Percentiles rank a stretch among this genome's conserved stretches.
These are phyloP conservation scores for Epistrophe eligans DNA, from an alignment of 2,888 invertebrate genomes.

Conservation along the genomic window DNA sequence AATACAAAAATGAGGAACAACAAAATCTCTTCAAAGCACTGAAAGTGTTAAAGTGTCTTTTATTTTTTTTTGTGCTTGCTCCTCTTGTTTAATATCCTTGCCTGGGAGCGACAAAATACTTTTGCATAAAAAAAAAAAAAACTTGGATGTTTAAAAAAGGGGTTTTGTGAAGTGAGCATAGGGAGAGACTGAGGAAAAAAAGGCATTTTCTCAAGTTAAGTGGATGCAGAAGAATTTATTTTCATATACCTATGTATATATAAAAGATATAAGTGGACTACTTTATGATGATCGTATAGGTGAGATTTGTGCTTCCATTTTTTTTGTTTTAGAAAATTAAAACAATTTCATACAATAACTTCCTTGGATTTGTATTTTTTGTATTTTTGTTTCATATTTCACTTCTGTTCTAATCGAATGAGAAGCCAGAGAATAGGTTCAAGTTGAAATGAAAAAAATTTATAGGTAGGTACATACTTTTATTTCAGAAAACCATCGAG, in stretches of 20 bases:
- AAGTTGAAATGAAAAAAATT: too few species aligned
- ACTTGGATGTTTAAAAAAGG: neutral
- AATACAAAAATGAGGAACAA: conserved; percentile 38
- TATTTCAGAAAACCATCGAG: too few species aligned
- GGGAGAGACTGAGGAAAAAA: conserved; percentile 9
- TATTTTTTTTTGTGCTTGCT: conserved; percentile 24
- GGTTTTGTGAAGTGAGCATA: neutral
- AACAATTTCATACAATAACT: neutral
- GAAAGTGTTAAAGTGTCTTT: conserved; percentile 65
- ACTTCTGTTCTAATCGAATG: neutral
- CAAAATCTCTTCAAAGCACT: conserved; percentile 66
- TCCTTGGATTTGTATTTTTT: neutral
- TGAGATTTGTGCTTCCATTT: neutral
- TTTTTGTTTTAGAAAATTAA: neutral
- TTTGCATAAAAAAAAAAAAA: neutral
- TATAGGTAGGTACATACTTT: too few species aligned
- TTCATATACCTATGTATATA: neutral
- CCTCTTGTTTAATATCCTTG: conserved; percentile 55
- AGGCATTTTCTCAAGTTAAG: neutral
- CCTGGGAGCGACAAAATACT: conserved; percentile 52
- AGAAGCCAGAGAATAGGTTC: too few species aligned
- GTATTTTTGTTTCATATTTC: neutral
- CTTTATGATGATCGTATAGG: conserved; percentile 58
- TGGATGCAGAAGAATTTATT: conserved; percentile 19
- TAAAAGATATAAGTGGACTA: conserved; percentile 47